Evolutionary conservation across 2,888 invertebrate species (phyloP), one percentile per base, ranked within the genome.

Genomic region (Tachina lurida): DNA sequence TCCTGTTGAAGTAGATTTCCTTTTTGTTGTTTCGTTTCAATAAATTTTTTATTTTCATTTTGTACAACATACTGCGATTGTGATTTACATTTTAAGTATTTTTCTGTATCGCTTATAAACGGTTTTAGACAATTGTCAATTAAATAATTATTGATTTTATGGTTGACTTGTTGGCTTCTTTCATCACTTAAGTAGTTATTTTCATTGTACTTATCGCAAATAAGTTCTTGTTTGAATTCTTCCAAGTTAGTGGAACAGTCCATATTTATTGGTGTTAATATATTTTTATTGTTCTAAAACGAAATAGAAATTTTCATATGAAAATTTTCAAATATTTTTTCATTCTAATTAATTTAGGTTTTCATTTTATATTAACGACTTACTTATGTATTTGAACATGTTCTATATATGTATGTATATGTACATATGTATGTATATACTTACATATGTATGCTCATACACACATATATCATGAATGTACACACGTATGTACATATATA

Each of bases 191-290:
- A 60, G 8, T 17, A 39, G 10, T 12, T 3, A 62, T 62, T 56
- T 8, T 58, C 15, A 58, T 39, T 15, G 31, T 10, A 31, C 31
- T 63, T 19, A 45, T 31, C 41, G 2, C 58, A 52, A 39, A 49
- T 9, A 10, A 17, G 39, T 10, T 81, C 60, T 43, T 60, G 80
- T 9, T 80, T 73, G 10, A 67, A 67, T 52, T 43, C 22, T 68
- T 12, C 43, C 19, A 52, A 0, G 43, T 17, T 41, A 1, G 19
- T 56, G 19, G 19, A 39, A 22, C 41, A 43, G n/a, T 80, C 65
- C 56, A 65, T 49, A 22, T 49, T 49, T 22, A n/a, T 13, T 9
- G 9, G 47, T 13, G 15, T 31, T 31, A 31, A 19, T 2, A 15
- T 71, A 1, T 19, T 41, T 47, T 39, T 45, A n/a, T 12, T 22